These are phyloP conservation scores for Drosophila arizonae DNA, from an alignment of 1,140 invertebrate genomes.

Conservation along the genomic window DNA sequence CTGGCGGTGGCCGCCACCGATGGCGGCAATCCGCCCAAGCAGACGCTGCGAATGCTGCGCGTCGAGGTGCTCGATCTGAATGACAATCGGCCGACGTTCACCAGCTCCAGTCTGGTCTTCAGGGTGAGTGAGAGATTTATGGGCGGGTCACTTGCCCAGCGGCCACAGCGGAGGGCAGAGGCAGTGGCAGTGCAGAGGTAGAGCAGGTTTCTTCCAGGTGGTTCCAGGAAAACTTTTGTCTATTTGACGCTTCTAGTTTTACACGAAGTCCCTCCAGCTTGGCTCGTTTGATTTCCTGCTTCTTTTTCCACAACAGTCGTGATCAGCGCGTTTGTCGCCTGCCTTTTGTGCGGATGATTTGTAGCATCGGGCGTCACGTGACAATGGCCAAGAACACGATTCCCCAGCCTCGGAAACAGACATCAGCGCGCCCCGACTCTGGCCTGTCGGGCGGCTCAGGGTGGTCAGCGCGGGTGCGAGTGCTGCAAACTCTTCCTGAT, in stretches of 20 bases:
- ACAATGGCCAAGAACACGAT: constrained; percentile 82
- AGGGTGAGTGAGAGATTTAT: constrained; percentile 86
- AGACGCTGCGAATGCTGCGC: constrained; percentile 90
- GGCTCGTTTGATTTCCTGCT: constrained; percentile 32
- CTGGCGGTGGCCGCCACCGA: constrained; percentile 94
- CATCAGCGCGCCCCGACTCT: not conserved
- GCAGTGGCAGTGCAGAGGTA: not conserved
- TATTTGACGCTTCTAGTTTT: constrained; percentile 81
- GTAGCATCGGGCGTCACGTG: constrained; percentile 77
- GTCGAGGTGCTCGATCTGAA: constrained; percentile 95
- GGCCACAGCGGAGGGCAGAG: not conserved
- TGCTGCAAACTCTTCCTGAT: constrained; percentile 7
- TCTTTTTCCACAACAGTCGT: constrained; percentile 39
- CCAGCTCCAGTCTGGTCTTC: constrained; percentile 93
- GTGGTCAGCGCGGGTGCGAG: constrained; percentile 6
- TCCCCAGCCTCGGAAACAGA: constrained; percentile 43
- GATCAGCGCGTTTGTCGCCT: constrained; percentile 72
- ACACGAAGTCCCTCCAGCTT: constrained; percentile 43
- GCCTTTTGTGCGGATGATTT: constrained; percentile 78
- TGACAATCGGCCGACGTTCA: constrained; percentile 95
- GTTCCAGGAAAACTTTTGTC: constrained; percentile 75
- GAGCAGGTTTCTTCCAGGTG: constrained; percentile 12
- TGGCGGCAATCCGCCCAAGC: constrained; percentile 90
- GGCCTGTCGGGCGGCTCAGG: not conserved
- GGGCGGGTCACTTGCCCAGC: constrained; percentile 37